Evolutionary conservation across 2,797 vertebrate species (phyloP), one percentile per base, ranked within the genome.

Genomic region (Cirrhinus molitorella): DNA sequence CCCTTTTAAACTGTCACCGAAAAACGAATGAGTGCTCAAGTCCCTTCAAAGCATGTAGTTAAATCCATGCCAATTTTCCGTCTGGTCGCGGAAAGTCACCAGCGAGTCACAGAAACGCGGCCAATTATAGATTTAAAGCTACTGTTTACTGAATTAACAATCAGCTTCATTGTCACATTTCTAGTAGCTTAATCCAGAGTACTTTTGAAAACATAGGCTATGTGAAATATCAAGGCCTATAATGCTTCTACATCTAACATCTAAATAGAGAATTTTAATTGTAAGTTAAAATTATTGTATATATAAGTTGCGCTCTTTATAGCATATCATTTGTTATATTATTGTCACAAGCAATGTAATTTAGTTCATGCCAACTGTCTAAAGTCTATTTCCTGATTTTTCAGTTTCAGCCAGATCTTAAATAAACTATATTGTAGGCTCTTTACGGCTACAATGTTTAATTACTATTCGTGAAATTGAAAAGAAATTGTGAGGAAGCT

Each of bases 1-100:
- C 75, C 74, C 76, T 81, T 84, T 87, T 66, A 67, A 53, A 71
- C 59, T 77, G 77, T 85, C 53, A 78, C 57, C 53, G 61, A 61
- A 83, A 70, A 40, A 76, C 67, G 37, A n/a, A 67, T 71, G 65
- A 80, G 72, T 71, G 61, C 37, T 43, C 37, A 45, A 21, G 72
- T 76, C 63, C 70, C 70, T 84, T 84, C 77, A 86, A 78, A 85
- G 75, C 66, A 7, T 25, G 47, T 31, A 1, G 17, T 53, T 73
- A 74, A 76, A 67, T 31, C 71, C 2, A 25, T 74, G 59, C 75
- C 72, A 85, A 14, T 21, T 83, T 83, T 78, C 61, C 73, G 23
- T 17, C 66, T 55, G 23, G 47, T 68, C 61, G 2, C 17, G 76
- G 12, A 25, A 83, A 65, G 31, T 31, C 68, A 49, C 7, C 37